Evolutionary conservation across 1,140 invertebrate genomes (phyloP), one percentile per base, ranked within the genome.

Genomic region (Argopecten irradians): DNA sequence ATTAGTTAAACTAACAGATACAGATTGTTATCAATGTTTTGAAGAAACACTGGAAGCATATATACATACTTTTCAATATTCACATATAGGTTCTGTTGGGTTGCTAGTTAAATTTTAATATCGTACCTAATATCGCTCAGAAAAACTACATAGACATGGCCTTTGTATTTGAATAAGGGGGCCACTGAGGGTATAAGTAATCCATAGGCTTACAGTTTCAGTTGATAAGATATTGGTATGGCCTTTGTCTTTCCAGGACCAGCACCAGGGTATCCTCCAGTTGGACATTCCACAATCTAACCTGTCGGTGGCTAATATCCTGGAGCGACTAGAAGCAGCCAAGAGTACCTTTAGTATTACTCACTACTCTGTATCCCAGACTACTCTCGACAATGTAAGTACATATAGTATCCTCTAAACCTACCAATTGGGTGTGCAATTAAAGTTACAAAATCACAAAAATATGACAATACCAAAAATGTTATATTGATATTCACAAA

Each of bases 211-310:
- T n/a, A n/a, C n/a, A n/a, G n/a, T n/a, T 8, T 39, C 36, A 5
- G 3, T 46, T 16, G 9, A 46, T 46, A 46, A 11, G n/a, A 36
- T 55, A 89, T 32, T 87, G 34, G 22, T 83, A 41, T 87, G 19
- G 71, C 41, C 34, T 46, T 82, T 55, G 84, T 84, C 41, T 22
- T 87, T 55, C 36, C 89, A 94, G 93, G 89, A 89, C n/a, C 90
- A 93, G 14, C 91, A 94, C 55, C 86, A 92, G 55, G 92, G 88
- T 88, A 96, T 97, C 88, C 94, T 97, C 39, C 97, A 97, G 34
- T 97, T 97, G 93, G 97, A 97, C 92, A 92, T 95, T n/a, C 93
- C 94, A 1, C 90, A 89, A 34, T 55, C 83, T 0, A 85, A 86
- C 1, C 88, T 91, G 8, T 89, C 46, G 19, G 92, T 95, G 34